A percentile compares a stretch with the other conserved stretches of the same genome.
phyloP scores from a whole-genome alignment of 2,797 vertebrate species.

The Cossypha niveicapilla region DNA sequence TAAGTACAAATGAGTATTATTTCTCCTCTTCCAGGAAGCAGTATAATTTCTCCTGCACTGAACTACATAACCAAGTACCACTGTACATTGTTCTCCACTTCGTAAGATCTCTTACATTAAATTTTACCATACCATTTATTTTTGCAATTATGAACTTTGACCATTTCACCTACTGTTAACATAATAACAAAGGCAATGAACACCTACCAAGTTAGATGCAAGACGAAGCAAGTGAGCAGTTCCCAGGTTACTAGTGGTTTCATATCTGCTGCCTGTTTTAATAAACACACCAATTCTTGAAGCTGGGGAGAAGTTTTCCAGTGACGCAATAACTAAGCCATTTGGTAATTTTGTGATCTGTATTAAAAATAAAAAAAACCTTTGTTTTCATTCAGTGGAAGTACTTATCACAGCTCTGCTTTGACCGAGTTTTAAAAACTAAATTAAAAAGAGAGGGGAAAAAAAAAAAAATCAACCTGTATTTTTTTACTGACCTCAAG shows the following conservation, averaged over 20 bases:
- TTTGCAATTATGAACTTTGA: background rate
- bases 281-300: slow-evolving; percentile 89
- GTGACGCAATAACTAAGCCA: slow-evolving; percentile 87
- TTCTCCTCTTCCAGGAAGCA: background rate
- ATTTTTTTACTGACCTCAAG: slow-evolving; percentile 81
- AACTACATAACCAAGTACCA: background rate
- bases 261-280: slow-evolving; percentile 88
- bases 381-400: background rate
- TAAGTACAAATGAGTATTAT: background rate
- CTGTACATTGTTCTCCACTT: background rate
- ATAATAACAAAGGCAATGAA: background rate
- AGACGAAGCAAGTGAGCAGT: slow-evolving; percentile 88
- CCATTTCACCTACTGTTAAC: background rate
- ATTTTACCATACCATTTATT: background rate
- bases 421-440: background rate
- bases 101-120: background rate
- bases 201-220: slow-evolving; percentile 84
- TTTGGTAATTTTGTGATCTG: slow-evolving; percentile 87
- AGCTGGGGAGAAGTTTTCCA: slow-evolving; percentile 88
- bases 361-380: slow-evolving; percentile 14
- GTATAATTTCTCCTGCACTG: background rate
- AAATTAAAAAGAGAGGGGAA: background rate
- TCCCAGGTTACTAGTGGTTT: slow-evolving; percentile 81
- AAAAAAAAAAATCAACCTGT: background rate
- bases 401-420: background rate